These are phyloP conservation scores for Tetropium fuscum DNA, from an alignment of 2,888 invertebrate species.

Conservation along the genomic window DNA sequence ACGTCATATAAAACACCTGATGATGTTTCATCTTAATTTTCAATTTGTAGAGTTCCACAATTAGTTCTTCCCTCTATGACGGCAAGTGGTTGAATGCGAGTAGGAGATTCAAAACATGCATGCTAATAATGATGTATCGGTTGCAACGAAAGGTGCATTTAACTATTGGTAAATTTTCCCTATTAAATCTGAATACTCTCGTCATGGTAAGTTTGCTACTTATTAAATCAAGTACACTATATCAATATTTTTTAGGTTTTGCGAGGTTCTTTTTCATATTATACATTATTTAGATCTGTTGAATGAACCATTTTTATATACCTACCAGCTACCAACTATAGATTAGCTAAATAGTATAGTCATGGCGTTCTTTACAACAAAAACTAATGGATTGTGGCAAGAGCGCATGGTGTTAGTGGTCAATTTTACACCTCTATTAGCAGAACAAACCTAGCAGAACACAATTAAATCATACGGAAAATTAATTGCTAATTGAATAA, in stretches of 20 bases:
- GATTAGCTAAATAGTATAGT: too few relatives aligned
- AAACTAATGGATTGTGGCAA: too few relatives aligned
- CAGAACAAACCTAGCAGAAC: too few relatives aligned
- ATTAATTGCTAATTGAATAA: too few relatives aligned
- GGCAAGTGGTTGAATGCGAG: not conserved
- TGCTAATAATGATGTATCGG: not conserved
- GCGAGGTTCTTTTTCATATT: not conserved
- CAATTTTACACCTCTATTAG: too few relatives aligned
- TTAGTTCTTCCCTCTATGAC: not conserved
- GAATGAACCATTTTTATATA: too few relatives aligned
- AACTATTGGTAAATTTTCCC: constrained; percentile 1
- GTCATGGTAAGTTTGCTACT: not conserved
- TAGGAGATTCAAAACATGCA: not conserved
- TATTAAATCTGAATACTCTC: not conserved
- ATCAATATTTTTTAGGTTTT: not conserved
- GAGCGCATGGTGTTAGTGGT: too few relatives aligned
- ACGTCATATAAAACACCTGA: too few relatives aligned
- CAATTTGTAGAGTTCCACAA: not conserved
- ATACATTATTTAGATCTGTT: not conserved
- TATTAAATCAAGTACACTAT: not conserved
- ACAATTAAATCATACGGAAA: too few relatives aligned
- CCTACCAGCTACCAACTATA: too few relatives aligned
- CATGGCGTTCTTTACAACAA: too few relatives aligned
- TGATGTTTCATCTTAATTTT: too few relatives aligned
- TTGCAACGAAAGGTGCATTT: not conserved